Evolutionary conservation across 2,888 invertebrate species (phyloP).

Genomic region (Iselma pallidipennis): DNA sequence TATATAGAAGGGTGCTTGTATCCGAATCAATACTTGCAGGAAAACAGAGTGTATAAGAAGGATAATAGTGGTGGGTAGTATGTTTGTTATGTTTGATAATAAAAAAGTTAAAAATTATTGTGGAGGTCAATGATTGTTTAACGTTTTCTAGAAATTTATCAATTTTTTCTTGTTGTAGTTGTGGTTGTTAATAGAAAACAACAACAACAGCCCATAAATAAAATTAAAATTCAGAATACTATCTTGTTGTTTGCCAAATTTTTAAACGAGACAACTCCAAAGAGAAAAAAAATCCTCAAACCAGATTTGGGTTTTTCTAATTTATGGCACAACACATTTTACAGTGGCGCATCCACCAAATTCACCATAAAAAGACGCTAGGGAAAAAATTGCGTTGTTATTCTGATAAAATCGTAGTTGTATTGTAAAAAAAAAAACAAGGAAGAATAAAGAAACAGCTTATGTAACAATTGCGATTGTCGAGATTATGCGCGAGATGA

Average conservation of each 20-base stretch:
- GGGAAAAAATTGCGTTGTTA: not conserved
- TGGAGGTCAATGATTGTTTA: constrained; percentile 1
- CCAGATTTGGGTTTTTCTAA: no score
- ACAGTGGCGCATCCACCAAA: not conserved
- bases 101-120: no score
- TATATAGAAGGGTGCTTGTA: not conserved
- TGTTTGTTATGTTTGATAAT: no score
- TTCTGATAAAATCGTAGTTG: not conserved
- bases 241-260: not conserved
- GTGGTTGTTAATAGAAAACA: not conserved
- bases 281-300: not conserved
- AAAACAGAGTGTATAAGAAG: no score
- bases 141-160: not conserved
- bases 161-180: no score
- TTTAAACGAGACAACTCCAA: not conserved
- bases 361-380: no score
- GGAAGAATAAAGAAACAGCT: no score
- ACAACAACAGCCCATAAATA: not conserved
- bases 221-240: not conserved
- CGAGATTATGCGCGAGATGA: no score
- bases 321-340: no score
- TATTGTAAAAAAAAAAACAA: no score
- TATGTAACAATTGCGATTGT: no score
- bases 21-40: not conserved
- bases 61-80: no score